Base-by-base conservation (phyloP, 2,888 invertebrate species). In the Apotomis turbidana region DNA sequence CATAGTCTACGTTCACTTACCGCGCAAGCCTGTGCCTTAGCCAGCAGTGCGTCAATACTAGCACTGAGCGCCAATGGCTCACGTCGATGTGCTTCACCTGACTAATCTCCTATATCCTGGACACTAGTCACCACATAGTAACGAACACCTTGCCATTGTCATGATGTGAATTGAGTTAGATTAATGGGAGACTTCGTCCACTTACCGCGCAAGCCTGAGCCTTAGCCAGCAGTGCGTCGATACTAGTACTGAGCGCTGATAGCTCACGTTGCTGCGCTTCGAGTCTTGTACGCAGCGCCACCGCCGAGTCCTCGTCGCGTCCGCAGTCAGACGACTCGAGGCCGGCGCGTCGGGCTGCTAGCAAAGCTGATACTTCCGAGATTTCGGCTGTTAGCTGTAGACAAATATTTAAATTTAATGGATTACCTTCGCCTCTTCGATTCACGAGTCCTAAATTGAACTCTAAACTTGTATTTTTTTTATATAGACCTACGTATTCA, bases 351-450 rank as follows among this genome's bases (percentile, higher is more conserved):
- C 98, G 97, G 81, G 98, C 98, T 58, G 95, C 93, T 81, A 99
- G 96, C 98, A 99, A 99, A n/a, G 96, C 95, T 80, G 97, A 97
- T 0, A 98, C 97, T 88, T 99, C 99, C 2, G 96, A 94, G 3
- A 97, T 96, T 87, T 99, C 99, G 0, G 97, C 96, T 79, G 97
- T 97, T 83, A 98, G 97, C 96, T 97, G 88, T 5, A 4, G 41
- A 9, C 44, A 49, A 12, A 13, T 8, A 13, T 4, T 36, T 9
- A 1, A 49, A 15, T 38, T 59, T 12, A 8, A 49, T 12, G 10
- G 38, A 10, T 8, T n/a, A 54, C 27, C 27, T 27, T 27, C n/a
- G n/a, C n/a, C 27, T 27, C 2, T 27, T 2, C 27, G 27, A 27
- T 27, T 27, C 27, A 27, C 27, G 27, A 27, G 27, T 27, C 27